Evolutionary conservation across 2,113 vertebrate species (phyloP), one percentile per base, ranked within the genome.

Genomic region (Lophotis ruficrista): DNA sequence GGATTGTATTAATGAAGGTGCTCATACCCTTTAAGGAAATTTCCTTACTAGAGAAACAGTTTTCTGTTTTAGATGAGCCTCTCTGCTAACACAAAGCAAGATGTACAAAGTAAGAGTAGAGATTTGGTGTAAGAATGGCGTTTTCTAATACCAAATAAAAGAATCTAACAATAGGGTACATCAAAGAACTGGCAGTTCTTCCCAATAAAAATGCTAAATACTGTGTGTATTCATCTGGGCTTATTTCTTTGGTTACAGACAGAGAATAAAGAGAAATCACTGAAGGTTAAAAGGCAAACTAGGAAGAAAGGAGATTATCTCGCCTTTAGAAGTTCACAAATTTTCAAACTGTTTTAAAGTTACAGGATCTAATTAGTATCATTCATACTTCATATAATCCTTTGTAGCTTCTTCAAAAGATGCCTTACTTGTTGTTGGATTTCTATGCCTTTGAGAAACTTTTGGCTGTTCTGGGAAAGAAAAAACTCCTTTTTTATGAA

Each of bases 361-460:
- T 86, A 78, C 68, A 77, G 30, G 53, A 68, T 87, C 89, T 97
- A 93, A 96, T 97, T 97, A 96, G 75, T 90, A 96, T 88, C 86
- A 91, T 81, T 96, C 78, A 82, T 86, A 92, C 48, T 76, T 96
- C 78, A 82, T 68, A 94, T 58, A 91, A 86, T 79, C 83, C 90
- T 97, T 96, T 96, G 92, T 97, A 96, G 64, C 71, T 84, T 94
- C 92, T 95, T 97, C 90, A 91, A 94, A 96, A 93, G 54, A 35
- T 48, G 24, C 16, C 31, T 90, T 56, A 35, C 38, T 93, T 91
- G 48, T 53, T 64, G 43, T 70, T 93, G 69, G 20, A 92, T 96
- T 96, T 95, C 62, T 57, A 51, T 68, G 58, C 28, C 61, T 96
- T 95, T 96, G 71, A 95, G 80, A 97, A 96, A 79, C 41, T 58